Percentiles rank a stretch among this genome's conserved stretches.
These are phyloP conservation scores for Ptychochromis oligacanthus DNA, from an alignment of 2,113 vertebrate species.

Conservation along the genomic window DNA sequence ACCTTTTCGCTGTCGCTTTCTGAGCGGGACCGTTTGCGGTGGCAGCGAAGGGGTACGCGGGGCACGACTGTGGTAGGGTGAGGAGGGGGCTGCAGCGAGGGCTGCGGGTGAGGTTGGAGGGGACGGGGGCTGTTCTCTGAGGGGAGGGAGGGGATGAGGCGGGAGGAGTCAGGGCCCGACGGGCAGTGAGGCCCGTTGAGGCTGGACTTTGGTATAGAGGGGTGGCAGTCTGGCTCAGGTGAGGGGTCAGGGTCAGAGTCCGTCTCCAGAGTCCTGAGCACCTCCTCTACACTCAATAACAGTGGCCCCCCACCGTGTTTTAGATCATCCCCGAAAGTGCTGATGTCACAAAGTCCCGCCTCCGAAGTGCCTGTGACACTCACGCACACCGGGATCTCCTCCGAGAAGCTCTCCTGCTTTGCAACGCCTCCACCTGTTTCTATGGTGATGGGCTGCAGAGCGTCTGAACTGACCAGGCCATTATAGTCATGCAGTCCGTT, in stretches of 20 bases:
- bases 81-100: slow-evolving; percentile 77
- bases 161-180: slow-evolving; percentile 68
- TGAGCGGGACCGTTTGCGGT: slow-evolving; percentile 94
- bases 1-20: slow-evolving; percentile 98
- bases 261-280: slow-evolving; percentile 93
- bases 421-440: slow-evolving; percentile 83
- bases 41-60: slow-evolving; percentile 85
- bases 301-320: slow-evolving; percentile 89
- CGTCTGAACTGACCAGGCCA: slow-evolving; percentile 84
- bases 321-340: slow-evolving; percentile 89
- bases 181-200: slow-evolving; percentile 84
- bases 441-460: slow-evolving; percentile 82
- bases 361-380: slow-evolving; percentile 77
- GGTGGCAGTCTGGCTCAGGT: slow-evolving; percentile 80
- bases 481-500: slow-evolving; percentile 95
- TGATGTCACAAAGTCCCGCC: slow-evolving; percentile 86
- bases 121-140: slow-evolving; percentile 83
- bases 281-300: slow-evolving; percentile 95
- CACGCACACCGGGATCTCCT: slow-evolving; percentile 87
- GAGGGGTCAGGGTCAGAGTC: slow-evolving; percentile 76
- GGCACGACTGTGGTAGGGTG: slow-evolving; percentile 86
- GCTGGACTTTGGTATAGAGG: slow-evolving; percentile 80
- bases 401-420: slow-evolving; percentile 86
- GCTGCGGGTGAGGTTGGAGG: slow-evolving; percentile 64
- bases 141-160: slow-evolving; percentile 85